phyloP scores from a whole-genome alignment of 2,113 vertebrate species.

The human (Homo sapiens) region DNA sequence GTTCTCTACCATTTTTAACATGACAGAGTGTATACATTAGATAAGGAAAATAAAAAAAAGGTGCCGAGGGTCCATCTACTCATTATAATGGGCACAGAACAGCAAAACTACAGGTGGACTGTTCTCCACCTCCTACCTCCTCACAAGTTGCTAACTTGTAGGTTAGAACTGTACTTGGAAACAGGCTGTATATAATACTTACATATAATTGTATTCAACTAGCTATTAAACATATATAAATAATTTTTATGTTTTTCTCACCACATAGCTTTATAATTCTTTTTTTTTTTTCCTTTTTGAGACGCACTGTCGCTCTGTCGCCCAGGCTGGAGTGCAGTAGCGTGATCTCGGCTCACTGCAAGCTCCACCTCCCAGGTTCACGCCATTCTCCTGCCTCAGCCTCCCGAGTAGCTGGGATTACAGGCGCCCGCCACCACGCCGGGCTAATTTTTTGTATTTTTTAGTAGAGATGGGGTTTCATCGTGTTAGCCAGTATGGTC shows the following conservation, averaged over 20 bases:
- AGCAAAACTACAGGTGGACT: not conserved
- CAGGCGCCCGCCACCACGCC: too few species aligned
- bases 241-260: not conserved
- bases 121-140: fast-evolving
- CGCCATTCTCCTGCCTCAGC: too few species aligned
- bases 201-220: not conserved
- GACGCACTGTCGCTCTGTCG: fast-evolving
- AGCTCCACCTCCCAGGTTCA: too few species aligned
- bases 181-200: not conserved
- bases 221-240: not conserved
- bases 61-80: not conserved
- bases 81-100: not conserved
- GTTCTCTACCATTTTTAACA: not conserved
- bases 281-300: too few species aligned
- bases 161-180: not conserved
- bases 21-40: not conserved
- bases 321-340: too few species aligned
- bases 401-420: too few species aligned
- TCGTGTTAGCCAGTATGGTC: too few species aligned
- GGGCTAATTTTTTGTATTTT: too few species aligned
- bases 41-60: not conserved
- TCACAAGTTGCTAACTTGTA: not conserved
- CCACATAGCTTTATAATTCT: not conserved
- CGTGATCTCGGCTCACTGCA: too few species aligned
- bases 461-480: too few species aligned